Base-by-base conservation (phyloP, 2,888 invertebrate species). In the Tanytarsus gracilentus region DNA sequence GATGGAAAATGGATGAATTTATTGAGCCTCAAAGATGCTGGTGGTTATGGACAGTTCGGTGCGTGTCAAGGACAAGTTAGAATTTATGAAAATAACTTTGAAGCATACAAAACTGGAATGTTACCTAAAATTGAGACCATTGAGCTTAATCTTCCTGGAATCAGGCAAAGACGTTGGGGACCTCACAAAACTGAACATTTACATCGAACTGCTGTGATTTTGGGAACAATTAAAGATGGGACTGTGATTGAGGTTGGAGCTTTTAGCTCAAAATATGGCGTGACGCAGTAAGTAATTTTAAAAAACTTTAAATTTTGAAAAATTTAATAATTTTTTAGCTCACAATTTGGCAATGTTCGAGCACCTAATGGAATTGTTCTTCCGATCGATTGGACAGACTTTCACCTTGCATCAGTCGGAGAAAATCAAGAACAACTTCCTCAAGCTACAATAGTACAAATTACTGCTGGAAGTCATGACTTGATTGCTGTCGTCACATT, bases 1-100 rank as follows among this genome's bases (percentile, higher is more conserved):
- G 76, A 78, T 64, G 76, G 75, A 2, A 67, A 77, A 48, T 84
- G 83, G 82, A 70, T 75, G 2, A 66, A 75, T 26, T 71, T 78
- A 66, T 67, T 82, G 84, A 70, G 69, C 44, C 71, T 71, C 64
- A 69, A 72, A 59, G 70, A 71, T 1, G 70, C 74, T 44, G 71
- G 72, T 3, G 80, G 82, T 52, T 82, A 79, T 70, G 74, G 80
- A 63, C 85, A 85, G 67, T 85, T 79, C 72, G 86, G 86, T 4
- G 73, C 76, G 0, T 66, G 82, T 16, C 75, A 79, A 63, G 86
- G 85, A 0, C 76, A 77, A 16, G 68, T 84, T 61, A 44, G 40
- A 58, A 9, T 58, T 48, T 48, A 30, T 18, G 58, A 58, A 9
- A 44, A 58, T 1, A 14, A 58, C 8, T 48, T 7, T 1, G 16